Evolutionary conservation across 1,140 invertebrate genomes (phyloP).

Genomic region (Euwallacea fornicatus): DNA sequence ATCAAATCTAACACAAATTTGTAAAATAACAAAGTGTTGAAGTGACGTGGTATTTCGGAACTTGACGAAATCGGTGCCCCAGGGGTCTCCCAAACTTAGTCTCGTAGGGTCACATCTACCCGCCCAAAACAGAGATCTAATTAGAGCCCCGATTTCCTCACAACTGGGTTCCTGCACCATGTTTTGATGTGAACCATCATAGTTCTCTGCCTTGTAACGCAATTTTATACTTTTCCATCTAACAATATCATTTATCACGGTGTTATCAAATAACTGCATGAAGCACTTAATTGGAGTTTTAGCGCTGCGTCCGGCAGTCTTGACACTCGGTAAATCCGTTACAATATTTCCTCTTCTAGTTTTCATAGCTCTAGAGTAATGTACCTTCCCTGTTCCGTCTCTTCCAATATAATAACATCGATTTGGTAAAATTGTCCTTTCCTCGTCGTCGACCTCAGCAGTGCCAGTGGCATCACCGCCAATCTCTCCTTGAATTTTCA

Average conservation of each 20-base stretch:
- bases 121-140: conserved; percentile 27
- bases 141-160: conserved; percentile 27
- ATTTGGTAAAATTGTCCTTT: neutral
- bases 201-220: conserved; percentile 14
- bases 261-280: conserved; percentile 43
- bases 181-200: conserved; percentile 27
- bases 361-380: conserved; percentile 32
- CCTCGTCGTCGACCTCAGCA: neutral
- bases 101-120: conserved; percentile 11
- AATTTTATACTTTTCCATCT: conserved; percentile 38
- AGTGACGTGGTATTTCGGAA: conserved; percentile 47
- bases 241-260: conserved; percentile 41
- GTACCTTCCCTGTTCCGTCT: conserved; percentile 18
- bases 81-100: conserved; percentile 24
- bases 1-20: conserved; percentile 19
- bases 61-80: conserved; percentile 46
- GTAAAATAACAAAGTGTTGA: conserved; percentile 40
- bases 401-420: conserved; percentile 4
- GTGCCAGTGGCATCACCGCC: no score
- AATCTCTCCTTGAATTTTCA: neutral
- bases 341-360: conserved; percentile 42
- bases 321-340: conserved; percentile 44
- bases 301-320: conserved; percentile 35
- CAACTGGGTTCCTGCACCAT: conserved; percentile 11
- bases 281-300: conserved; percentile 44